Evolutionary conservation across 2,888 invertebrate genomes (phyloP).

Genomic region (Helleia helle): DNA sequence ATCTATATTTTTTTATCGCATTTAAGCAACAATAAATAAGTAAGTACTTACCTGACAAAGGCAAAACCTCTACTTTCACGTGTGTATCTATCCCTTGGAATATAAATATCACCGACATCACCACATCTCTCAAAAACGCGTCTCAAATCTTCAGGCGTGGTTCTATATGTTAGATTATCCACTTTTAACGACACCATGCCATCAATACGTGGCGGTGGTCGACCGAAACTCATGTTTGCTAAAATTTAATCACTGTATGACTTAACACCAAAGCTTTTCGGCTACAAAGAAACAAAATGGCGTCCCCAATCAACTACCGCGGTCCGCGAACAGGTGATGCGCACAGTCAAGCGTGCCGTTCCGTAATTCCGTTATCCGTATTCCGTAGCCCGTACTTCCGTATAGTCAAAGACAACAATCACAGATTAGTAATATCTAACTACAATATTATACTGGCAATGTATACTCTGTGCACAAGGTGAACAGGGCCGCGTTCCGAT

Average conservation of each 20-base stretch:
- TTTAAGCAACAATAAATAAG: background rate
- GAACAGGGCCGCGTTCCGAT: too few species aligned
- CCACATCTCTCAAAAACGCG: constrained; percentile 97
- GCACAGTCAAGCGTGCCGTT: too few species aligned
- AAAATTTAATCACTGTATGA: background rate
- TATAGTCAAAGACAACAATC: too few species aligned
- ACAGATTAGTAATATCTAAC: too few species aligned
- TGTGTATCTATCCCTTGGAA: constrained; percentile 97
- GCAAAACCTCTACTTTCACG: constrained; percentile 98
- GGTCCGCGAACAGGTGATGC: too few species aligned
- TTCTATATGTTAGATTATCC: constrained; percentile 97
- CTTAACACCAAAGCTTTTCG: background rate
- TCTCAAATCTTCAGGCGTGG: constrained; percentile 96
- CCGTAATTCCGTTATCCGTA: too few species aligned
- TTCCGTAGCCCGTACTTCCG: too few species aligned
- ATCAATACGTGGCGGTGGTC: constrained; percentile 94
- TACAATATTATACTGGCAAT: too few species aligned
- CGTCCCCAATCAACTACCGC: too few species aligned
- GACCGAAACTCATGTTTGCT: constrained; percentile 85
- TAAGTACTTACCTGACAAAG: constrained; percentile 86
- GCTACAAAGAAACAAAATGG: background rate
- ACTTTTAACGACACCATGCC: constrained; percentile 98
- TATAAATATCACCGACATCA: constrained; percentile 99
- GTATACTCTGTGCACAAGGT: too few species aligned
- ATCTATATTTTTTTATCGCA: background rate